phyloP scores from a whole-genome alignment of 2,113 vertebrate species.

The Callipepla californica region DNA sequence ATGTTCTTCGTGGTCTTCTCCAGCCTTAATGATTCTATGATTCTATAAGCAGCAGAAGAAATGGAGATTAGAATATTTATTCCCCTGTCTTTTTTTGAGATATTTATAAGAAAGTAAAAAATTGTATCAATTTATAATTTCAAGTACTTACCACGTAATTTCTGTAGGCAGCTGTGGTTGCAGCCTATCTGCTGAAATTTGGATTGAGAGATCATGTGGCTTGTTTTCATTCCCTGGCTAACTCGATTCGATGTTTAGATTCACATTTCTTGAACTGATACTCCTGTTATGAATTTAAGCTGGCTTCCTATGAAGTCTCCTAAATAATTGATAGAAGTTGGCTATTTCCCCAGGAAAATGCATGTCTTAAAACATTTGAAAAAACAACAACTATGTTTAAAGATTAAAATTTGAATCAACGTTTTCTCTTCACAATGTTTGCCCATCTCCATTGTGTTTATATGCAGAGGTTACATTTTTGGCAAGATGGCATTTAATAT shows the following conservation, averaged over 20 bases:
- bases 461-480: constrained; percentile 40
- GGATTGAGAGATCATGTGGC: neutral
- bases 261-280: constrained; percentile 21
- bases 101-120: neutral
- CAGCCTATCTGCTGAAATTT: neutral
- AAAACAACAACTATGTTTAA: neutral
- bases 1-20: too few relatives aligned
- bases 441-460: constrained; percentile 10
- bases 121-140: neutral
- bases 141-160: neutral
- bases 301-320: neutral
- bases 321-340: constrained; percentile 51
- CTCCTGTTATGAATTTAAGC: constrained; percentile 33
- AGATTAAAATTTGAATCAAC: constrained; percentile 34
- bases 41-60: neutral
- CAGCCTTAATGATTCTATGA: too few relatives aligned
- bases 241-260: constrained; percentile 2
- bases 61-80: neutral
- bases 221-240: constrained; percentile 12
- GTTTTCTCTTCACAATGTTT: constrained; percentile 2
- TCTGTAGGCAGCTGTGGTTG: neutral
- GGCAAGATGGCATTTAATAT: constrained; percentile 46
- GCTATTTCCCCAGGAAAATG: constrained; percentile 23
- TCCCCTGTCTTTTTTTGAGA: neutral
- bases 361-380: constrained; percentile 45